phyloP scores from a whole-genome alignment of 2,888 invertebrate genomes.

The Drosophila anomalata region DNA sequence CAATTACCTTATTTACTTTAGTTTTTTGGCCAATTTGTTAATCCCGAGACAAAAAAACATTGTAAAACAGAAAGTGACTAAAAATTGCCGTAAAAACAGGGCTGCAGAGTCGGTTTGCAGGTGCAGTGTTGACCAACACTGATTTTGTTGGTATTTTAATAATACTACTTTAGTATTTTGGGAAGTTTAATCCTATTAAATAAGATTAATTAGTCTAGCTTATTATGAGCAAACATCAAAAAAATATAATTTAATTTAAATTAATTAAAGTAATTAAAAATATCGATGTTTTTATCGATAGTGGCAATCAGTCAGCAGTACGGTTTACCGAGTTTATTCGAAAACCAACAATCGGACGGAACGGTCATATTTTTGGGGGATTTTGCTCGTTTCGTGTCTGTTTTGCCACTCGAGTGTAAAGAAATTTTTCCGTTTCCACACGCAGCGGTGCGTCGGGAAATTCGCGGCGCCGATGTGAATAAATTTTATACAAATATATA shows the following conservation, averaged over 20 bases:
- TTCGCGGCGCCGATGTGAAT: constrained; percentile 6
- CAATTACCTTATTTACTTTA: constrained; percentile 58
- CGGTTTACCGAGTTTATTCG: constrained; percentile 33
- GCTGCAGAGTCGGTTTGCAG: not conserved
- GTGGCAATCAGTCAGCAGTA: not conserved
- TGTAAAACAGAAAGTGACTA: constrained; percentile 1
- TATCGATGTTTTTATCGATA: not conserved
- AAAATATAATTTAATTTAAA: too few species aligned
- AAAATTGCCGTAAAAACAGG: not conserved
- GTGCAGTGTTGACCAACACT: constrained; percentile 3
- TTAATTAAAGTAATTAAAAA: too few species aligned
- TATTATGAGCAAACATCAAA: too few species aligned
- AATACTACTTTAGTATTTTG: not conserved
- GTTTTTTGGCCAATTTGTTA: constrained; percentile 51
- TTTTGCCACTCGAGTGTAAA: constrained; percentile 53
- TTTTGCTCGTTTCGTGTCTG: constrained; percentile 43
- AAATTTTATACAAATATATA: not conserved
- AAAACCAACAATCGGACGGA: constrained; percentile 50
- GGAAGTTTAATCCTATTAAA: not conserved
- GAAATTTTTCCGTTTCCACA: constrained; percentile 52
- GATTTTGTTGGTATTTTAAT: not conserved
- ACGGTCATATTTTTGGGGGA: constrained; percentile 26
- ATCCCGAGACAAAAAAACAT: constrained; percentile 1
- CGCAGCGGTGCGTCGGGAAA: constrained; percentile 9
- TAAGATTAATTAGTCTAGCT: too few species aligned